Conservation (phyloP, 2,113 vertebrate genomes). For the Mesembrinibis cayennensis region DNA sequence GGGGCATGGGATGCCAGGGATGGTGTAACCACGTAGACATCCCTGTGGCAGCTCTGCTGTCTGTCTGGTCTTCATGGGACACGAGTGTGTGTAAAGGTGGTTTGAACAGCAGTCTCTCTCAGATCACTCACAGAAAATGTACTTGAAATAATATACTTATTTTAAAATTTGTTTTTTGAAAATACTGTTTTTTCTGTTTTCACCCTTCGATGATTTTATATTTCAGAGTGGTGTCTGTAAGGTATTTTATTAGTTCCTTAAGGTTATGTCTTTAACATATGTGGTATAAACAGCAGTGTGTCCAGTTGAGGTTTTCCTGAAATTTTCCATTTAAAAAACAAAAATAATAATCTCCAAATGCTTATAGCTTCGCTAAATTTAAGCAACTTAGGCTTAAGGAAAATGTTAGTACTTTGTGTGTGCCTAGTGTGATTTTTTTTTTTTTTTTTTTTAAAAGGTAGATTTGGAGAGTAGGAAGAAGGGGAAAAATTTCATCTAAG, state of each 20-base stretch:
- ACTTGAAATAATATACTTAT: not conserved
- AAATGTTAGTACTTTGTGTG: not conserved
- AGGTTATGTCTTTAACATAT: not conserved
- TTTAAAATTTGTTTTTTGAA: not conserved
- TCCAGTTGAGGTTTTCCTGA: not conserved
- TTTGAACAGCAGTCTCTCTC: not conserved
- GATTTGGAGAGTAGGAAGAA: not conserved
- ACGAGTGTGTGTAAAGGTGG: fast-evolving
- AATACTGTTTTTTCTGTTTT: not conserved
- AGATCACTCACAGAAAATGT: not conserved
- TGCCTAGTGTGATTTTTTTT: not conserved
- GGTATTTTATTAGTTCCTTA: not conserved
- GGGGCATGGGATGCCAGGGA: fast-evolving
- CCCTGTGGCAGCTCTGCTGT: not conserved
- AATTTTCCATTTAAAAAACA: not conserved
- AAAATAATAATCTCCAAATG: not conserved
- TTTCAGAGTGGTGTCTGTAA: not conserved
- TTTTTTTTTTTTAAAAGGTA: not conserved
- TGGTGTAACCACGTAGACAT: fast-evolving
- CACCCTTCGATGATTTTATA: not conserved
- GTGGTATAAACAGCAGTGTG: not conserved
- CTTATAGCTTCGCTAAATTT: not conserved
- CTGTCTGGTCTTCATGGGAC: fast-evolving
- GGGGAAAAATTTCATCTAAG: not conserved
- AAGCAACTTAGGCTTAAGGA: not conserved